These are phyloP conservation scores for Lophotriccus pileatus DNA, from an alignment of 2,797 vertebrate genomes.

Conservation along the genomic window DNA sequence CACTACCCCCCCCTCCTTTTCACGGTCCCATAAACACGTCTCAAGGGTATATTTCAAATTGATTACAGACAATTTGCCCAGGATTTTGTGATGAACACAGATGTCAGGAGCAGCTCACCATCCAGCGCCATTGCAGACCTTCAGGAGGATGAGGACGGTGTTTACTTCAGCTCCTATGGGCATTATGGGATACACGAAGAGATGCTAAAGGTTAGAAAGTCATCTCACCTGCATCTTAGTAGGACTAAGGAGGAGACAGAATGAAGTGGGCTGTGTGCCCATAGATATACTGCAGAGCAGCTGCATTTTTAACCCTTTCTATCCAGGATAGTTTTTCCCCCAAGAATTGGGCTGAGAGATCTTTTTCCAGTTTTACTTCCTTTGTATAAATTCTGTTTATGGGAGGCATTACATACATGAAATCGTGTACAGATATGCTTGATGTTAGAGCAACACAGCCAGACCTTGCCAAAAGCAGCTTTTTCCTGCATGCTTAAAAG, in stretches of 20 bases:
- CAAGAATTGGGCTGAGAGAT: not conserved
- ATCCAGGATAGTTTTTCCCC: not conserved
- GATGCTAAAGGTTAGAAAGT: slow-evolving; percentile 94
- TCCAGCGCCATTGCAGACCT: slow-evolving; percentile 80
- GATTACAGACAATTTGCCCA: slow-evolving; percentile 88
- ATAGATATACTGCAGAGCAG: slow-evolving; percentile 33
- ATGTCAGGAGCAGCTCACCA: slow-evolving; percentile 70
- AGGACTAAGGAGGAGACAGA: not conserved
- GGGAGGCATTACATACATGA: not conserved
- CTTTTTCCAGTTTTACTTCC: not conserved
- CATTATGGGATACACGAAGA: slow-evolving; percentile 95
- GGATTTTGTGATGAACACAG: slow-evolving; percentile 88
- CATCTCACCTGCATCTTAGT: not conserved
- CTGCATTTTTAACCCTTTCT: slow-evolving; percentile 71
- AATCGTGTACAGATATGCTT: not conserved
- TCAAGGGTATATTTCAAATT: slow-evolving; percentile 80
- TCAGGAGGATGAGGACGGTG: slow-evolving; percentile 88
- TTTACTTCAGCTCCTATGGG: slow-evolving; percentile 97
- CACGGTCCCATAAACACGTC: slow-evolving; percentile 54
- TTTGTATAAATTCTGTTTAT: not conserved
- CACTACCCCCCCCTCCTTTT: not conserved
- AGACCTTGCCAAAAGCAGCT: not conserved
- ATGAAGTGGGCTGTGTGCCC: not conserved
- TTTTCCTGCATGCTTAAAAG: not conserved
- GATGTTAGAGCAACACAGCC: not conserved